phyloP scores from a whole-genome alignment of 2,113 vertebrate species.

The Neodontobutis hainanensis region DNA sequence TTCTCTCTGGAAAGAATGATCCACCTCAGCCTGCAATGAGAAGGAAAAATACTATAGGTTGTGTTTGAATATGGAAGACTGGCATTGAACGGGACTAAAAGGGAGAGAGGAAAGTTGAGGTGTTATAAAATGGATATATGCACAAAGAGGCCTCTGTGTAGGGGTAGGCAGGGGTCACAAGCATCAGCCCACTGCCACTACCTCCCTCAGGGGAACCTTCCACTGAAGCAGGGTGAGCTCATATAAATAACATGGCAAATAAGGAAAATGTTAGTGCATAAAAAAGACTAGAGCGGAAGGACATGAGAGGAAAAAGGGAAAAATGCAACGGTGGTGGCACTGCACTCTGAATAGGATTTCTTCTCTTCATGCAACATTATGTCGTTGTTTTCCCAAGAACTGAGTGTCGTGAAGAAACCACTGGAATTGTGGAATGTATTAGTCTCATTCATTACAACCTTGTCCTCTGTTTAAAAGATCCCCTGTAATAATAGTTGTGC shows the following conservation, averaged over 20 bases:
- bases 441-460: slow-evolving; percentile 51
- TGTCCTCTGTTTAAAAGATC: slow-evolving; percentile 50
- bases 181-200: slow-evolving; percentile 42
- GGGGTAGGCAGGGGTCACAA: slow-evolving; percentile 62
- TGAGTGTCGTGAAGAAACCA: slow-evolving; percentile 35
- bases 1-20: slow-evolving; percentile 76
- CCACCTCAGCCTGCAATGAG: slow-evolving; percentile 57
- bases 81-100: slow-evolving; percentile 27
- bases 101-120: slow-evolving; percentile 60
- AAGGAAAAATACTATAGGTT: slow-evolving; percentile 2
- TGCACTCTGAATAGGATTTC: slow-evolving; percentile 41
- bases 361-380: slow-evolving; percentile 61
- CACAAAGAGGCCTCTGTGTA: slow-evolving; percentile 78
- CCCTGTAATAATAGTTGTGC: slow-evolving; percentile 65
- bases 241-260: slow-evolving; percentile 73
- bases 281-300: slow-evolving; percentile 29
- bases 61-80: slow-evolving; percentile 37
- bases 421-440: slow-evolving; percentile 68
- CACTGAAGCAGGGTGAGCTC: slow-evolving; percentile 58
- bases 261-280: slow-evolving; percentile 65
- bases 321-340: slow-evolving; percentile 23
- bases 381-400: slow-evolving; percentile 63
- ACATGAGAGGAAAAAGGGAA: slow-evolving; percentile 21
- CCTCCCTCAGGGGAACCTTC: slow-evolving; percentile 47
- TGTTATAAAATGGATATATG: slow-evolving; percentile 69